Conservation (phyloP, 2,797 vertebrate genomes). For the Manis crassicaudata region DNA sequence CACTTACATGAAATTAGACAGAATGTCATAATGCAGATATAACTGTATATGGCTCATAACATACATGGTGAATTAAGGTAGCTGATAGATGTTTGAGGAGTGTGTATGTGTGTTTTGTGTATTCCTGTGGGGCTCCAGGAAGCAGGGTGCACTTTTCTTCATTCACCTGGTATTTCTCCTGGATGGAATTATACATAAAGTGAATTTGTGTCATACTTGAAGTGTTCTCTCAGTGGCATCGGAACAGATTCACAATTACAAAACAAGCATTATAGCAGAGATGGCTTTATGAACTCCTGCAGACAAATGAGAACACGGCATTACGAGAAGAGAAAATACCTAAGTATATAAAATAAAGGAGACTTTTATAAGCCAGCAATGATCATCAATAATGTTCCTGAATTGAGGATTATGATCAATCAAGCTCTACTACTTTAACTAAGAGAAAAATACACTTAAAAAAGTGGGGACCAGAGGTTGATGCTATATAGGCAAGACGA, state of each 20-base stretch:
- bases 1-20: neutral
- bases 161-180: neutral
- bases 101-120: neutral
- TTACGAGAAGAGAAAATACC: neutral
- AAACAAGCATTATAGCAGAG: neutral
- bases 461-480: accelerated
- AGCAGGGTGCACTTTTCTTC: neutral
- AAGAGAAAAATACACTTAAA: neutral
- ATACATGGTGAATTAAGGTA: accelerated
- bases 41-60: neutral
- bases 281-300: neutral
- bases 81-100: neutral
- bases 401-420: neutral
- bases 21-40: neutral
- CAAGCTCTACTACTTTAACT: neutral
- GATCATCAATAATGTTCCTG: neutral
- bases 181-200: neutral
- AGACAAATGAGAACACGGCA: neutral
- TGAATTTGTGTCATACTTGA: neutral
- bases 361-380: neutral
- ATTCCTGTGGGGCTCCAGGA: neutral
- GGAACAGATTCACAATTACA: neutral
- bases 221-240: neutral
- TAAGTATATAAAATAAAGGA: neutral
- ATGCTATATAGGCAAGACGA: neutral